Percentiles rank a stretch among this genome's conserved stretches.
phyloP scores from a whole-genome alignment of 1,140 invertebrate species.

The Eciton burchellii region DNA sequence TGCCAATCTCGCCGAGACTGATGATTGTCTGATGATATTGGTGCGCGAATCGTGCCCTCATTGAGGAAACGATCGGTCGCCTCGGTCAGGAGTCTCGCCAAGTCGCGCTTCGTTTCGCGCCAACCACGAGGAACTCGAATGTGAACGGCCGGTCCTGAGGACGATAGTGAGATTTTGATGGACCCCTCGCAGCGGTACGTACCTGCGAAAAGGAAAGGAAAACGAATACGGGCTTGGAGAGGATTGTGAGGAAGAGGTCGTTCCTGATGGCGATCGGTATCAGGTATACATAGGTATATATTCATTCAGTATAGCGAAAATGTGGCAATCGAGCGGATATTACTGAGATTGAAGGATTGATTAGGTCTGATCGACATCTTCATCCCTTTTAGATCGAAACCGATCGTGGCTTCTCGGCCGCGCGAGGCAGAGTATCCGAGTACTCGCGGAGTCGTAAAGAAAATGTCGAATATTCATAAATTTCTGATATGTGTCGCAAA shows the following conservation, averaged over 20 bases:
- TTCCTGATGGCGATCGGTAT: constrained; percentile 67
- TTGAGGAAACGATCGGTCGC: constrained; percentile 4
- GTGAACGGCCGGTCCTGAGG: constrained; percentile 51
- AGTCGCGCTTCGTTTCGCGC: constrained; percentile 7
- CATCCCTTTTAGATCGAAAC: constrained; percentile 40
- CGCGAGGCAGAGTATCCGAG: not conserved
- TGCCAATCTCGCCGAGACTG: constrained; percentile 17
- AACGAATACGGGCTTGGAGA: not conserved
- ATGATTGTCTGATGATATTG: constrained; percentile 22
- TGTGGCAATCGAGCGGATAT: constrained; percentile 26
- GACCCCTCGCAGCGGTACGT: constrained; percentile 24
- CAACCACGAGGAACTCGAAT: constrained; percentile 3
- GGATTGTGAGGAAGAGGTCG: constrained; percentile 46
- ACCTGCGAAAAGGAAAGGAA: constrained; percentile 50
- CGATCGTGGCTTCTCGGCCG: constrained; percentile 10
- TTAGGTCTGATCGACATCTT: constrained; percentile 47
- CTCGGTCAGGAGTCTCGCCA: constrained; percentile 24
- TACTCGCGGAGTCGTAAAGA: not conserved
- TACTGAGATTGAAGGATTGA: constrained; percentile 35
- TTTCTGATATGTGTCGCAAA: not conserved
- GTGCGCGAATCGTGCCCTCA: constrained; percentile 36
- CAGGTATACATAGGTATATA: constrained; percentile 54
- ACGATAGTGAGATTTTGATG: constrained; percentile 65
- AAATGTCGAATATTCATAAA: not conserved
- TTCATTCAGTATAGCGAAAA: constrained; percentile 27